A percentile compares a stretch with the other conserved stretches of the same genome.
These are phyloP conservation scores for Reticulitermes speratus DNA, from an alignment of 1,140 invertebrate species.

Conservation along the genomic window DNA sequence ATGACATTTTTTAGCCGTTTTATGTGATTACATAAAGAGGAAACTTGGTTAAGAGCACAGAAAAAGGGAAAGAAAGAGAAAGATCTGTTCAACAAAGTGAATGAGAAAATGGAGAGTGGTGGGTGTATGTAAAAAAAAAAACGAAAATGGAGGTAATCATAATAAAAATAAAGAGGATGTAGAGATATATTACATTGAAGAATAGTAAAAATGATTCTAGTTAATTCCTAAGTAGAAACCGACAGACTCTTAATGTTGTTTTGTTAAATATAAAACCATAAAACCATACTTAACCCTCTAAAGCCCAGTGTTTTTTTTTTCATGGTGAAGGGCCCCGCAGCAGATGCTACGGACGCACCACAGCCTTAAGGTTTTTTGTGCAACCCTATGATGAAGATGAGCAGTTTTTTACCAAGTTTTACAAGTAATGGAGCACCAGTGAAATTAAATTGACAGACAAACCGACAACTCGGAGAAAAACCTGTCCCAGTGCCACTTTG, in stretches of 20 bases:
- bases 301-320: too few relatives aligned
- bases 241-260: neutral
- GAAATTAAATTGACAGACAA: too few relatives aligned
- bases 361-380: too few relatives aligned
- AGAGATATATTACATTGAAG: neutral
- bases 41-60: neutral
- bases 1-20: neutral
- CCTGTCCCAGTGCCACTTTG: too few relatives aligned
- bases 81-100: neutral
- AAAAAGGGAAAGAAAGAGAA: neutral
- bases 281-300: too few relatives aligned
- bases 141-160: neutral
- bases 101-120: neutral
- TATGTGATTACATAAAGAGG: constrained; percentile 2
- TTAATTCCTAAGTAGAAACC: neutral
- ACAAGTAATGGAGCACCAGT: too few relatives aligned
- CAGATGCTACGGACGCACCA: too few relatives aligned
- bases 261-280: too few relatives aligned
- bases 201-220: neutral
- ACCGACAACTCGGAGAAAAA: too few relatives aligned
- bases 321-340: too few relatives aligned
- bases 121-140: neutral
- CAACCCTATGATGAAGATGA: too few relatives aligned
- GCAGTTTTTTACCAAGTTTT: too few relatives aligned
- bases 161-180: neutral